phyloP scores from a whole-genome alignment of 2,113 vertebrate genomes.

The Phylloscopus whistleri region DNA sequence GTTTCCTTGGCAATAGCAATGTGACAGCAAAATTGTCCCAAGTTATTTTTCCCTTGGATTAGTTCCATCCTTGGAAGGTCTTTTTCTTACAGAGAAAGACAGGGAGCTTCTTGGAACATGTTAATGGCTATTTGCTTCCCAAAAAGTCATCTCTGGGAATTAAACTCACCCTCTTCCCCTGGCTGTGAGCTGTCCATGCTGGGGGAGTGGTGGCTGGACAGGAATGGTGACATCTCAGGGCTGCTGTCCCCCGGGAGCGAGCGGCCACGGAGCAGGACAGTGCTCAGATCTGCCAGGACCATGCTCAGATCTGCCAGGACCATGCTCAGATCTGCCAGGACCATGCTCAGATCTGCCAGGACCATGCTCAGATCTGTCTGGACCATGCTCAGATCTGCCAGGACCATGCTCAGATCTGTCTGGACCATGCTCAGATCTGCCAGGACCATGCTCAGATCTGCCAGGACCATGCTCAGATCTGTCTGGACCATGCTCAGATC shows the following conservation, averaged over 20 bases:
- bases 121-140: background rate
- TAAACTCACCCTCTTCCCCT: fast-evolving
- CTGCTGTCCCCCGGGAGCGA: background rate
- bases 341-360: background rate
- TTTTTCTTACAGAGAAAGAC: background rate
- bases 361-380: background rate
- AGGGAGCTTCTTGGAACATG: background rate
- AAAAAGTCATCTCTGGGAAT: background rate
- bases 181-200: background rate
- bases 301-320: background rate
- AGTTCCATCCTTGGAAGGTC: background rate
- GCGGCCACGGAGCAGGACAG: background rate
- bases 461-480: background rate
- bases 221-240: fast-evolving
- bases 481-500: no score
- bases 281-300: background rate
- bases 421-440: background rate
- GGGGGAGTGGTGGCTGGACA: background rate
- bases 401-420: background rate
- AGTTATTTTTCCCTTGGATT: background rate
- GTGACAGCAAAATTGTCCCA: background rate
- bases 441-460: background rate
- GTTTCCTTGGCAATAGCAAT: background rate
- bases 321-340: background rate
- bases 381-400: background rate